Percentiles rank a stretch among this genome's conserved stretches.
Conservation (phyloP, 2,888 invertebrate genomes). For the Liopterus haemorrhoidalis region DNA sequence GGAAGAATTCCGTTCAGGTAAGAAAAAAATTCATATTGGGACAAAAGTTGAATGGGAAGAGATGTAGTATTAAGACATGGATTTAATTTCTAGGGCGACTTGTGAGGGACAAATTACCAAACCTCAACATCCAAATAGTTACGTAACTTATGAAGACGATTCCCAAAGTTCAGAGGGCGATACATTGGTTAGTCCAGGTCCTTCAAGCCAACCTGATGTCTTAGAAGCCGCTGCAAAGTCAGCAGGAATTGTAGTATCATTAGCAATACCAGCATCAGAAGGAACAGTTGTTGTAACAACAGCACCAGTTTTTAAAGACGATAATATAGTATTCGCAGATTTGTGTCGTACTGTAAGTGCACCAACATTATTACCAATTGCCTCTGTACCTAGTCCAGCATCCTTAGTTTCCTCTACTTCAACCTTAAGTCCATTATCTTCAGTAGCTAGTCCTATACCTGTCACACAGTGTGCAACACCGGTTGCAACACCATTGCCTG, state of each 20-base stretch:
- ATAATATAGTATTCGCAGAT: constrained; percentile 51
- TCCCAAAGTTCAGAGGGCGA: constrained; percentile 74
- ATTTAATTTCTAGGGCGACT: too few relatives aligned
- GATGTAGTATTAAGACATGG: too few relatives aligned
- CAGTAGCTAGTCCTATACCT: constrained; percentile 55
- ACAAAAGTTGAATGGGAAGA: too few relatives aligned
- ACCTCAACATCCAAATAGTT: constrained; percentile 79
- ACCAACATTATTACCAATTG: constrained; percentile 49
- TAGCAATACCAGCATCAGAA: constrained; percentile 55
- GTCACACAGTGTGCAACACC: constrained; percentile 48
- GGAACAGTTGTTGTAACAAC: constrained; percentile 42
- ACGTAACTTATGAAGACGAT: constrained; percentile 84
- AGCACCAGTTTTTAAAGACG: constrained; percentile 39
- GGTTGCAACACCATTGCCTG: constrained; percentile 50
- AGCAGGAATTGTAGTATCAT: constrained; percentile 63
- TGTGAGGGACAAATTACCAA: constrained; percentile 82
- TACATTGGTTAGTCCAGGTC: constrained; percentile 48
- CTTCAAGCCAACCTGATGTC: constrained; percentile 47
- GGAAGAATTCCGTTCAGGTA: constrained; percentile 88
- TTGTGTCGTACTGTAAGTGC: constrained; percentile 54
- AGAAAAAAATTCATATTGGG: too few relatives aligned
- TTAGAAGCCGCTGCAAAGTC: constrained; percentile 60
- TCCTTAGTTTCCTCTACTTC: constrained; percentile 58
- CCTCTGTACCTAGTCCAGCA: constrained; percentile 47
- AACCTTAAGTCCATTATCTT: constrained; percentile 61